Evolutionary conservation across 2,888 invertebrate genomes (phyloP).

Genomic region (Andrena haemorrhoa): DNA sequence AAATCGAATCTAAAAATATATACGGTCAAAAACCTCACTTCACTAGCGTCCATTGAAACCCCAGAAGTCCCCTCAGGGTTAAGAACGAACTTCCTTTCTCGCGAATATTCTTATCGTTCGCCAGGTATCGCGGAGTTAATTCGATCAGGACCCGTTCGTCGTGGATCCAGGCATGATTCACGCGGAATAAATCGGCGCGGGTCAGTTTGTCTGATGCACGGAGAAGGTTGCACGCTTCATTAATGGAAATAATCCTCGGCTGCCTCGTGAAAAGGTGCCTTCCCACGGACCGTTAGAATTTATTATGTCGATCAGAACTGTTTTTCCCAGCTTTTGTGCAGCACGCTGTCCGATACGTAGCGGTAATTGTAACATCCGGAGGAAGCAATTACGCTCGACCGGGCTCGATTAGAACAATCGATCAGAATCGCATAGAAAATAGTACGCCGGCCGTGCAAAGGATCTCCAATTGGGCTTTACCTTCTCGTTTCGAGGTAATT

Average conservation of each 20-base stretch:
- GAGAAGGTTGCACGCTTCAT: constrained; percentile 20
- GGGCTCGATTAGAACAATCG: constrained; percentile 58
- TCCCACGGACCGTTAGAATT: constrained; percentile 59
- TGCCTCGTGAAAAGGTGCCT: constrained; percentile 24
- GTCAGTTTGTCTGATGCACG: neutral
- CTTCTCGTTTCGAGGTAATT: constrained; percentile 19
- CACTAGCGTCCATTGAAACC: too few species aligned
- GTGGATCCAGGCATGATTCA: neutral
- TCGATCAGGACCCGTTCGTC: neutral
- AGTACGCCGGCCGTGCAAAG: neutral
- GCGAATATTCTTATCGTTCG: neutral
- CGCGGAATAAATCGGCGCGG: neutral
- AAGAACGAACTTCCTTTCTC: neutral
- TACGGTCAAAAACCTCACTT: too few species aligned
- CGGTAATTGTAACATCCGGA: constrained; percentile 61
- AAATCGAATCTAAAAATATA: too few species aligned
- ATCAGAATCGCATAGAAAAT: constrained; percentile 43
- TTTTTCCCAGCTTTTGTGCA: constrained; percentile 59
- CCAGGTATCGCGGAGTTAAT: neutral
- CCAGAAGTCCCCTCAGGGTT: too few species aligned
- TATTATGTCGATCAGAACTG: constrained; percentile 52
- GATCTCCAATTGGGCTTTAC: constrained; percentile 11
- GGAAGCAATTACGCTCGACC: constrained; percentile 60
- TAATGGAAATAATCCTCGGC: constrained; percentile 45
- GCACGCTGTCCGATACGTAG: constrained; percentile 52